Conservation (phyloP, 1,140 invertebrate species). For the Heliconius eleuchia region DNA sequence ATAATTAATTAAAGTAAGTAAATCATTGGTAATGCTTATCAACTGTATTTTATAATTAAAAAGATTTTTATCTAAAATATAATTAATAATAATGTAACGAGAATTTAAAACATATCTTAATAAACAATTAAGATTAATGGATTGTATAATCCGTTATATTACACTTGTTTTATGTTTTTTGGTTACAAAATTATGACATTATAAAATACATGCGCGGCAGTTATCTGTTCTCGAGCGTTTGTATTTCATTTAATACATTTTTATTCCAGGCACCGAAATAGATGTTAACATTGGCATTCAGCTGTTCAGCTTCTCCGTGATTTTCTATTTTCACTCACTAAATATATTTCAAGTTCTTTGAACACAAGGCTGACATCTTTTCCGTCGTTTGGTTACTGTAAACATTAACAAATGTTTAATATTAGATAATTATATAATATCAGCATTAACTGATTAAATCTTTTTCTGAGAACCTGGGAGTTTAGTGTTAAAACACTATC, state of each 20-base stretch:
- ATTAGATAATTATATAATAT: neutral
- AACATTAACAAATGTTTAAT: slow-evolving; percentile 10
- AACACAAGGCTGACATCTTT: slow-evolving; percentile 72
- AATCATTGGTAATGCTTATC: neutral
- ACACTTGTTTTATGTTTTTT: slow-evolving; percentile 35
- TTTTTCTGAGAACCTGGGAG: too few relatives aligned
- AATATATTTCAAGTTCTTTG: slow-evolving; percentile 64
- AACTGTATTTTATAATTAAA: neutral
- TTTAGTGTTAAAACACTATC: too few relatives aligned
- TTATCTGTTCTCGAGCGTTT: slow-evolving; percentile 39
- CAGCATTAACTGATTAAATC: too few relatives aligned
- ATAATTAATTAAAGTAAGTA: neutral
- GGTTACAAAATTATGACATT: slow-evolving; percentile 38
- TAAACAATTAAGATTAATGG: neutral
- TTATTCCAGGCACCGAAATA: slow-evolving; percentile 67
- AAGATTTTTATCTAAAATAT: neutral
- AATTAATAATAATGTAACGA: neutral
- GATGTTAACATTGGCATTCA: slow-evolving; percentile 76
- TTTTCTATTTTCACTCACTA: slow-evolving; percentile 73
- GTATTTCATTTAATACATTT: slow-evolving; percentile 58
- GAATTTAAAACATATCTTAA: neutral
- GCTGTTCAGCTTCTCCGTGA: slow-evolving; percentile 58
- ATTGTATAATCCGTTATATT: neutral
- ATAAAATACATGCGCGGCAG: slow-evolving; percentile 37
- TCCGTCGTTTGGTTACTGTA: slow-evolving; percentile 32